These are phyloP conservation scores for Odontomachus brunneus DNA, from an alignment of 1,140 invertebrate species.

Conservation along the genomic window DNA sequence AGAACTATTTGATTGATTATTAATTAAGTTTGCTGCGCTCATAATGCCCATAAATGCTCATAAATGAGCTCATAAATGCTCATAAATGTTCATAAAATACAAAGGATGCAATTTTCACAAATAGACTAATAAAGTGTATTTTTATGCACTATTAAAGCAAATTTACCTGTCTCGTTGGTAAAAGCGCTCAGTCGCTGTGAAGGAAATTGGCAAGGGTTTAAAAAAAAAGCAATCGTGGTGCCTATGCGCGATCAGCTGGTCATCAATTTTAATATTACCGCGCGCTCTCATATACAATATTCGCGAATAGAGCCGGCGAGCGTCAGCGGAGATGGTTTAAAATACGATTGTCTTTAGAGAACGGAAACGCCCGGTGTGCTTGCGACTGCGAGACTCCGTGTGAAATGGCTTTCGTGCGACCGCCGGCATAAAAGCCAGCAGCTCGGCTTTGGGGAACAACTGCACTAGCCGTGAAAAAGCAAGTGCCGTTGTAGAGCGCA, in stretches of 20 bases:
- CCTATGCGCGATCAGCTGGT: background rate
- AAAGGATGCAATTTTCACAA: too few relatives aligned
- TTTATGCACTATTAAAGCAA: too few relatives aligned
- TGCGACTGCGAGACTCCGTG: conserved; percentile 40
- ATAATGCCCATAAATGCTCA: too few relatives aligned
- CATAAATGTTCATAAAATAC: too few relatives aligned
- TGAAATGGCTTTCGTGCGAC: conserved; percentile 42
- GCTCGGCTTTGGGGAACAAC: conserved; percentile 49
- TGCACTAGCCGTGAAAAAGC: conserved; percentile 36
- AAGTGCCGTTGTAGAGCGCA: conserved; percentile 33
- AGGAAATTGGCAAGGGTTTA: conserved; percentile 2
- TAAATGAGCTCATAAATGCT: too few relatives aligned
- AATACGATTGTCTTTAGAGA: conserved; percentile 49
- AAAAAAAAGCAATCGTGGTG: background rate
- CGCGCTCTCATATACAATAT: background rate
- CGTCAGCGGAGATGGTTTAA: conserved; percentile 13
- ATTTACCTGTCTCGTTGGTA: too few relatives aligned
- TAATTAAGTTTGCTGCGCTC: too few relatives aligned
- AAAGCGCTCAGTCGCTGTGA: too few relatives aligned
- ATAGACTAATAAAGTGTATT: too few relatives aligned
- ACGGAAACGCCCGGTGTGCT: conserved; percentile 39
- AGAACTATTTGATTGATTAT: too few relatives aligned
- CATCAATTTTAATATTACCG: conserved; percentile 47
- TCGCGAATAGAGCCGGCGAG: conserved; percentile 31
- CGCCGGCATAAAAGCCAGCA: conserved; percentile 42